Conservation (phyloP, 2,888 invertebrate species). For the Romanomermis culicivorax region DNA sequence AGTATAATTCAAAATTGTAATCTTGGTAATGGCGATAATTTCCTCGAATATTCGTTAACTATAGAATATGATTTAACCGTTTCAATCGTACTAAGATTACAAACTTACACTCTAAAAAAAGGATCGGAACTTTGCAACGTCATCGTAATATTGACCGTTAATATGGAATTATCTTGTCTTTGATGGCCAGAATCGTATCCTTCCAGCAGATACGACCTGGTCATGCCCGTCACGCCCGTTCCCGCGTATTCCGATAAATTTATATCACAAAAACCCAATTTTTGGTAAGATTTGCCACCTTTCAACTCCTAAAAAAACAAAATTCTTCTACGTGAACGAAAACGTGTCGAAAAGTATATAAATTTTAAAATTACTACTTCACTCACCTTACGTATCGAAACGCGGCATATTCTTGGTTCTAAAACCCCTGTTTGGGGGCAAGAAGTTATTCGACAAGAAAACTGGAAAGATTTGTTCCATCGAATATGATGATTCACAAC, state of each 20-base stretch:
- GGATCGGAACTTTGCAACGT: conserved; percentile 86
- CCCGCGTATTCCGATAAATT: conserved; percentile 92
- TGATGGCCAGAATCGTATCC: conserved; percentile 68
- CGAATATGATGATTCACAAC: conserved; percentile 75
- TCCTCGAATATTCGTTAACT: no score
- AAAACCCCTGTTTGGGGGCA: conserved; percentile 80
- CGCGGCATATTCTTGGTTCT: conserved; percentile 71
- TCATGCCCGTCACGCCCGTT: conserved; percentile 49
- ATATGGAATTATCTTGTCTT: conserved; percentile 85
- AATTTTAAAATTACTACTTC: not conserved
- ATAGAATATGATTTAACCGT: not conserved
- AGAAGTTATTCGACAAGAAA: conserved; percentile 88
- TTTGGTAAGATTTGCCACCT: conserved; percentile 65
- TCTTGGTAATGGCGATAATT: no score
- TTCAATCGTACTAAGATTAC: conserved; percentile 40
- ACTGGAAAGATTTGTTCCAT: conserved; percentile 73
- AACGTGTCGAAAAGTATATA: not conserved
- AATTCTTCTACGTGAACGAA: not conserved
- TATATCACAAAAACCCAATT: conserved; percentile 88
- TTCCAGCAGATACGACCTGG: conserved; percentile 69
- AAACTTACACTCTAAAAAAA: conserved; percentile 86
- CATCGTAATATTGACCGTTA: conserved; percentile 70
- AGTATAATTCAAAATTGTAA: no score
- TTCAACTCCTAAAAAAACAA: conserved; percentile 40
- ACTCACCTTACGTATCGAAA: conserved; percentile 72